These are phyloP conservation scores for Fragum sueziense DNA, from an alignment of 2,888 invertebrate genomes.

Conservation along the genomic window DNA sequence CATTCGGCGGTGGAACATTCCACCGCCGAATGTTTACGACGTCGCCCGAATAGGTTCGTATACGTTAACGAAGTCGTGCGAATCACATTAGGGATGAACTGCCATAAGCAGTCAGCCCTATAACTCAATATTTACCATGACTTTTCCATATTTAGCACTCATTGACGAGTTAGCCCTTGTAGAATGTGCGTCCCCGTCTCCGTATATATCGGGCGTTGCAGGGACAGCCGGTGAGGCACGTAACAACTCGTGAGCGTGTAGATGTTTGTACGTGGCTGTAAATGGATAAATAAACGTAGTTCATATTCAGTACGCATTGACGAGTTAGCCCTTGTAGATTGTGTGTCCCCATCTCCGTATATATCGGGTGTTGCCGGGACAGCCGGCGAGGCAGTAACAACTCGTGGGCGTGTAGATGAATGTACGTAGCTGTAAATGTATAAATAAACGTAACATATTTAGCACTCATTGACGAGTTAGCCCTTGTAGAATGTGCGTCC, in stretches of 20 bases:
- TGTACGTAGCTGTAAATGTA: slow-evolving; percentile 36
- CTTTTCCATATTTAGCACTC: slow-evolving; percentile 6
- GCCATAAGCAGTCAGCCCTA: too few relatives aligned
- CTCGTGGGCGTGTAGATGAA: slow-evolving; percentile 49
- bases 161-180: not conserved
- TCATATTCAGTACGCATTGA: not conserved
- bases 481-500: not conserved
- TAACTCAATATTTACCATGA: not conserved
- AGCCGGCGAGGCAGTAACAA: slow-evolving; percentile 22
- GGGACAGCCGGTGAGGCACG: slow-evolving; percentile 8
- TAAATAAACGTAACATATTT: too few relatives aligned
- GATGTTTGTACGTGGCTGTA: slow-evolving; percentile 40
- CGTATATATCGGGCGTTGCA: not conserved
- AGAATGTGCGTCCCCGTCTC: not conserved
- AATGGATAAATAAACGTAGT: too few relatives aligned
- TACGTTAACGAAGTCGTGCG: too few relatives aligned
- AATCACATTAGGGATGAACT: too few relatives aligned
- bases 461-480: not conserved
- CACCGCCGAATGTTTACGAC: too few relatives aligned
- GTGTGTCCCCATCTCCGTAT: not conserved
- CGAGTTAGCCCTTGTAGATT: not conserved
- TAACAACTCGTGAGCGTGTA: slow-evolving; percentile 43
- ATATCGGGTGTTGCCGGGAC: not conserved
- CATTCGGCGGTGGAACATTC: too few relatives aligned
- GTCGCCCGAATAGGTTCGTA: too few relatives aligned